Percentiles rank a stretch among this genome's conserved stretches.
phyloP scores from a whole-genome alignment of 2,888 invertebrate genomes.

The Baccha elongata region DNA sequence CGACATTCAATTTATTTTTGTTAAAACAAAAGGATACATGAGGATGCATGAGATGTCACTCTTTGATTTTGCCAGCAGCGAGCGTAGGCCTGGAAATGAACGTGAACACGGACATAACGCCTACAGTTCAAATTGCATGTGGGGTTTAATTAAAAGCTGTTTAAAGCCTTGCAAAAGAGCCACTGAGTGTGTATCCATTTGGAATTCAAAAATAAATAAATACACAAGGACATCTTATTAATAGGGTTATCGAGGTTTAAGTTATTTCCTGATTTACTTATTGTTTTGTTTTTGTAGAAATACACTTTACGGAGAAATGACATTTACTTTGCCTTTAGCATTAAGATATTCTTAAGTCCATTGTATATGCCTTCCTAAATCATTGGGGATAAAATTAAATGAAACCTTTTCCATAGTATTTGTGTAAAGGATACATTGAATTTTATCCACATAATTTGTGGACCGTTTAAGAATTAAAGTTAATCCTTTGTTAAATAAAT shows the following conservation, averaged over 20 bases:
- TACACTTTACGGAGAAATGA: not conserved
- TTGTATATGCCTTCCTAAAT: not conserved
- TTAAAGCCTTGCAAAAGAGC: not conserved
- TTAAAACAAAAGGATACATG: constrained; percentile 14
- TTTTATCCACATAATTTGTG: constrained; percentile 7
- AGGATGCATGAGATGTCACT: constrained; percentile 15
- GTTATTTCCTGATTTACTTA: not conserved
- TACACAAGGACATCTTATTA: constrained; percentile 5
- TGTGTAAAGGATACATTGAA: constrained; percentile 1
- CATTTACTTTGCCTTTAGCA: not conserved
- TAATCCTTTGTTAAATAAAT: not conserved
- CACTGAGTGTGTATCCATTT: not conserved
- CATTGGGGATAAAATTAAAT: constrained; percentile 10
- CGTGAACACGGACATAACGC: not conserved
- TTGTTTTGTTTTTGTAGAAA: not conserved
- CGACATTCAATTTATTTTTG: constrained; percentile 16
- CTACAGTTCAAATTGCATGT: constrained; percentile 6
- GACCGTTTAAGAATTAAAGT: not conserved
- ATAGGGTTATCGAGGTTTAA: not conserved
- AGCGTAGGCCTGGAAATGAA: not conserved
- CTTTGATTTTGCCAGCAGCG: constrained; percentile 12
- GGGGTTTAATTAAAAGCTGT: constrained; percentile 6
- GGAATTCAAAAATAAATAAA: not conserved
- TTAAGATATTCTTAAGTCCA: not conserved
- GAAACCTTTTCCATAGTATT: not conserved